A percentile compares a stretch with the other conserved stretches of the same genome.
phyloP scores from a whole-genome alignment of 2,797 vertebrate genomes.

The Gadopsis bispinosus region DNA sequence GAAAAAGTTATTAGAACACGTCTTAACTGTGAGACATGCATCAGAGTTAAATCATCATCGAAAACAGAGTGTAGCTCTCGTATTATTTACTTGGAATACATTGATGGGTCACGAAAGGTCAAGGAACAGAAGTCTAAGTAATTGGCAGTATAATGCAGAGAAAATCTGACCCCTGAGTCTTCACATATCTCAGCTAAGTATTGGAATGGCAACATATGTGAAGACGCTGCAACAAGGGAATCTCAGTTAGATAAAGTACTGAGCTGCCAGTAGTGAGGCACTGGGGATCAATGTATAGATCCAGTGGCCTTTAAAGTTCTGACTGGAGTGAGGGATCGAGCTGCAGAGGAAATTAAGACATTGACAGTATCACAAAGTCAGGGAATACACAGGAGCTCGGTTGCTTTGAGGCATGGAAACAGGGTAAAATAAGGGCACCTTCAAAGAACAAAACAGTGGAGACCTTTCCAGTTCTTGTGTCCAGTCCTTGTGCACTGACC shows the following conservation, averaged over 20 bases:
- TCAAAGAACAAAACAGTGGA: not conserved
- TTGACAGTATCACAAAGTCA: not conserved
- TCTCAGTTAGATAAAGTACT: slow-evolving; percentile 16
- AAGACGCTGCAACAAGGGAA: slow-evolving; percentile 10
- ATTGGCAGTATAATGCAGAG: slow-evolving; percentile 22
- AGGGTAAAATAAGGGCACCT: not conserved
- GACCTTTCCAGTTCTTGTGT: not conserved
- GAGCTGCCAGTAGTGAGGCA: slow-evolving; percentile 8
- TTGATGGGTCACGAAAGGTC: slow-evolving; percentile 19
- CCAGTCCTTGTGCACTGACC: not conserved
- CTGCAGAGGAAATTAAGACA: slow-evolving; percentile 21
- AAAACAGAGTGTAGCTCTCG: slow-evolving; percentile 32
- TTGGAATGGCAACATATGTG: slow-evolving; percentile 1
- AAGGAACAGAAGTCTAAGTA: slow-evolving; percentile 20
- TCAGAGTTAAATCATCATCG: slow-evolving; percentile 17
- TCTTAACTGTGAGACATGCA: slow-evolving; percentile 20
- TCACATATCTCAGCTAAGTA: slow-evolving; percentile 25
- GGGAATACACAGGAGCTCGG: not conserved
- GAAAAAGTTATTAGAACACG: not conserved
- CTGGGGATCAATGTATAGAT: slow-evolving; percentile 55
- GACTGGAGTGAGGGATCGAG: slow-evolving; percentile 3
- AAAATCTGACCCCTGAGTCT: slow-evolving; percentile 2
- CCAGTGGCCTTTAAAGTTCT: slow-evolving; percentile 38
- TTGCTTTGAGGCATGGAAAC: slow-evolving; percentile 10
- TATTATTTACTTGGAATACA: slow-evolving; percentile 2